Evolutionary conservation across 2,797 vertebrate genomes (phyloP).

Genomic region (Poliocrania exsul): DNA sequence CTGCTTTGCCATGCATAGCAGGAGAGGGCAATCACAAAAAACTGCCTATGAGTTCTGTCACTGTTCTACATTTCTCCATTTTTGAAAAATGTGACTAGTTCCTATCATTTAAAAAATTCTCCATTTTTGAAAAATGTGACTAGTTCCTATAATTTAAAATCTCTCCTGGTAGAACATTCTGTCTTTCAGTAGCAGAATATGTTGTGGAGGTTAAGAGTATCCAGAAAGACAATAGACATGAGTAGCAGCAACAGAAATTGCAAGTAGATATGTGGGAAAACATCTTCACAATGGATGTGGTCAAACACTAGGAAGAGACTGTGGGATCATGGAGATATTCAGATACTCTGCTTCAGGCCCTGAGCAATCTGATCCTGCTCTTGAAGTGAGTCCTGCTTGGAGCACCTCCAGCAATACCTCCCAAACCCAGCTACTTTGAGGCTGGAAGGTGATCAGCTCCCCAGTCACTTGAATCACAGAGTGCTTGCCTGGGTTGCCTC

Average conservation of each 20-base stretch:
- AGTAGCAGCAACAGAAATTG: not conserved
- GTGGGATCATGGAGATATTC: not conserved
- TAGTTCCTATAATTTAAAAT: not conserved
- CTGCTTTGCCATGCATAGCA: accelerated
- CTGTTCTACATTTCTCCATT: not conserved
- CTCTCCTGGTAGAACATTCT: not conserved
- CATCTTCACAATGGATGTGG: not conserved
- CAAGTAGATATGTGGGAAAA: not conserved
- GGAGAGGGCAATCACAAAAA: not conserved
- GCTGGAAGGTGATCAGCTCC: not conserved
- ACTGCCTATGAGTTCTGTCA: not conserved
- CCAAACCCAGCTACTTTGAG: not conserved
- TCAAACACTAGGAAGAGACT: accelerated
- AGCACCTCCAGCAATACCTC: not conserved
- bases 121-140: not conserved
- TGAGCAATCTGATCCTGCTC: not conserved
- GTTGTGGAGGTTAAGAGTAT: not conserved
- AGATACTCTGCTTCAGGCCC: not conserved
- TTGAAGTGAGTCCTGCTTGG: not conserved
- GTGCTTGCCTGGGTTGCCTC: not conserved
- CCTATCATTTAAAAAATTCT: not conserved
- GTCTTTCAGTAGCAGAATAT: not conserved
- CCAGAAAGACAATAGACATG: not conserved
- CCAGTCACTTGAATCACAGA: accelerated
- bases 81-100: not conserved